Conservation (phyloP, 1,140 invertebrate species). For the Atopsyche davidsoni region DNA sequence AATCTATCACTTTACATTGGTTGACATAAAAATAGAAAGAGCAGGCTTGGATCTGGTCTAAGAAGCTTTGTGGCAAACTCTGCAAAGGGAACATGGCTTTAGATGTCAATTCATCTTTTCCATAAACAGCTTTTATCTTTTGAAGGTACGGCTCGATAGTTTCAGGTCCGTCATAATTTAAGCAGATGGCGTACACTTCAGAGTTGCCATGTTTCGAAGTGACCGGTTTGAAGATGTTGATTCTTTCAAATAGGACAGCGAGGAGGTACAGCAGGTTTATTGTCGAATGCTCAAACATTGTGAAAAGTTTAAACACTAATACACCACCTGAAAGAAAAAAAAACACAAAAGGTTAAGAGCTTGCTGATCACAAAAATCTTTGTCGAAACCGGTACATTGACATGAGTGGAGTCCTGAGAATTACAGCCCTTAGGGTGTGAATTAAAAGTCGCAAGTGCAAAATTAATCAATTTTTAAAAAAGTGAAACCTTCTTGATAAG, state of each 20-base stretch:
- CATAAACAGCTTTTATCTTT: constrained; percentile 48
- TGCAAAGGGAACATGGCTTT: constrained; percentile 55
- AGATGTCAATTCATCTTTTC: constrained; percentile 38
- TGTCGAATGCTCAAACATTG: constrained; percentile 77
- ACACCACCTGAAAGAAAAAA: constrained; percentile 56
- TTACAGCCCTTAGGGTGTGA: not conserved
- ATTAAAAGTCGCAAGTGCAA: not conserved
- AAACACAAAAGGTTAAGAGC: constrained; percentile 6
- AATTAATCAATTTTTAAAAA: not conserved
- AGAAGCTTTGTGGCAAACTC: constrained; percentile 59
- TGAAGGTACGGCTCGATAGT: constrained; percentile 42
- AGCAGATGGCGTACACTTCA: constrained; percentile 82
- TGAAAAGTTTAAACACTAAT: constrained; percentile 91
- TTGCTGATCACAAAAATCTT: too few relatives aligned
- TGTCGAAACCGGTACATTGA: not conserved
- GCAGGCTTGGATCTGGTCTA: constrained; percentile 61
- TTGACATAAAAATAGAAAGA: constrained; percentile 56
- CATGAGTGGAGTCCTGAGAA: not conserved
- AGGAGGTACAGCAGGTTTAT: constrained; percentile 77
- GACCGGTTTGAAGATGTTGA: constrained; percentile 78
- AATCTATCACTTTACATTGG: constrained; percentile 58
- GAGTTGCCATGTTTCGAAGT: constrained; percentile 93
- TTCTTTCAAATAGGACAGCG: constrained; percentile 63
- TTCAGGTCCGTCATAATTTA: constrained; percentile 53
- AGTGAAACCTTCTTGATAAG: not conserved